A percentile compares a stretch with the other conserved stretches of the same genome.
Conservation (phyloP, 2,113 vertebrate species). For the Numida meleagris region DNA sequence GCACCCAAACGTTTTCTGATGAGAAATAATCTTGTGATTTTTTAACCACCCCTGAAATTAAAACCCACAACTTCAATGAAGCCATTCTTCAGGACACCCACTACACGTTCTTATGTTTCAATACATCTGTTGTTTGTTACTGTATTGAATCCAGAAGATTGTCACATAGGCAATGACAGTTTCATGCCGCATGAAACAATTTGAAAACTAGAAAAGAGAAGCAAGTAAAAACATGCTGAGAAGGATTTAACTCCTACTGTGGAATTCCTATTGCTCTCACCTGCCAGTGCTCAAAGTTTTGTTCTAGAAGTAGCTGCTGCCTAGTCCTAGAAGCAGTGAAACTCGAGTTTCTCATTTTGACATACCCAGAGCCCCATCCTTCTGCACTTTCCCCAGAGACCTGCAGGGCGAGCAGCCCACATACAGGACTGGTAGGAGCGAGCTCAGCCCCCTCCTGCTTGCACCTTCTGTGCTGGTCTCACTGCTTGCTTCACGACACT, state of each 20-base stretch:
- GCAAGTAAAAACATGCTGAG: neutral
- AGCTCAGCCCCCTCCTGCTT: neutral
- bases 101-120: too few relatives aligned
- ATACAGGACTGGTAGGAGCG: accelerated
- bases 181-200: too few relatives aligned
- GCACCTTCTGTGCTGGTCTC: neutral
- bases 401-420: neutral
- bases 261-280: neutral
- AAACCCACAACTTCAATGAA: too few relatives aligned
- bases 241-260: neutral
- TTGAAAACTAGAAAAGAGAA: neutral
- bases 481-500: neutral
- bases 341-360: neutral
- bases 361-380: neutral
- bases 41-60: too few relatives aligned
- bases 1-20: too few relatives aligned
- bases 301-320: neutral
- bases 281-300: neutral
- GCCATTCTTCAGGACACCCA: too few relatives aligned
- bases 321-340: neutral
- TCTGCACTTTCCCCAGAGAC: neutral
- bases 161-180: too few relatives aligned
- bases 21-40: too few relatives aligned
- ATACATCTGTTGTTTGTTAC: too few relatives aligned
- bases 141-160: too few relatives aligned